phyloP scores from a whole-genome alignment of 2,797 vertebrate species.

The Oryzias dopingdopingensis region DNA sequence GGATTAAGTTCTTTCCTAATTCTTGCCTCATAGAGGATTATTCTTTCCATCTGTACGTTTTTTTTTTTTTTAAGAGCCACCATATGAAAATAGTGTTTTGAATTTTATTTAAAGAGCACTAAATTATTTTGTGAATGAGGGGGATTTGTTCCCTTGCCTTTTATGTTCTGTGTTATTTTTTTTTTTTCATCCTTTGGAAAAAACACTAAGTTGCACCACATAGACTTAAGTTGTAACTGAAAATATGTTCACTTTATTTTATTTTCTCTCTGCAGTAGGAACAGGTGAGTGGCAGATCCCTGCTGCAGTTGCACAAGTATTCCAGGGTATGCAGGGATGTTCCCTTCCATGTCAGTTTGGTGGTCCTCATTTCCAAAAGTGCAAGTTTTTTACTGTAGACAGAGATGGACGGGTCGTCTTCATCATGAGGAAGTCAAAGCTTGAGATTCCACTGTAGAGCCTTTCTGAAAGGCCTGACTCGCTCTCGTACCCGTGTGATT shows the following conservation, averaged over 20 bases:
- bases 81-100: slow-evolving; percentile 73
- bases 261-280: slow-evolving; percentile 66
- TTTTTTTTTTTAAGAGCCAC: slow-evolving; percentile 61
- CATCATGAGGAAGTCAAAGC: slow-evolving; percentile 33
- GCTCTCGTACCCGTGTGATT: slow-evolving; percentile 78
- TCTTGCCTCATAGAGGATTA: slow-evolving; percentile 73
- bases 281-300: slow-evolving; percentile 41
- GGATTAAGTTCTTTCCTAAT: slow-evolving; percentile 80
- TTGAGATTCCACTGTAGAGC: slow-evolving; percentile 31
- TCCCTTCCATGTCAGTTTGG: slow-evolving; percentile 63
- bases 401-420: slow-evolving; percentile 16
- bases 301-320: slow-evolving; percentile 76
- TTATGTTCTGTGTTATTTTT: slow-evolving; percentile 52
- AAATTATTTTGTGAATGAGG: slow-evolving; percentile 75
- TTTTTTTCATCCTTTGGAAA: slow-evolving; percentile 36
- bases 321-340: slow-evolving; percentile 67
- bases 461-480: slow-evolving; percentile 68
- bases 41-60: slow-evolving; percentile 64
- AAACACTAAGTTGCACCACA: slow-evolving; percentile 62
- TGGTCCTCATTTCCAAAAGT: slow-evolving; percentile 52
- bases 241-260: slow-evolving; percentile 72
- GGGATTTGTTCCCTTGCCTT: slow-evolving; percentile 67
- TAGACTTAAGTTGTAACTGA: slow-evolving; percentile 69
- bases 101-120: slow-evolving; percentile 76
- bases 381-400: slow-evolving; percentile 49